Percentiles rank a stretch among this genome's conserved stretches.
phyloP scores from a whole-genome alignment of 2,113 vertebrate species.

The Heptranchias perlo region DNA sequence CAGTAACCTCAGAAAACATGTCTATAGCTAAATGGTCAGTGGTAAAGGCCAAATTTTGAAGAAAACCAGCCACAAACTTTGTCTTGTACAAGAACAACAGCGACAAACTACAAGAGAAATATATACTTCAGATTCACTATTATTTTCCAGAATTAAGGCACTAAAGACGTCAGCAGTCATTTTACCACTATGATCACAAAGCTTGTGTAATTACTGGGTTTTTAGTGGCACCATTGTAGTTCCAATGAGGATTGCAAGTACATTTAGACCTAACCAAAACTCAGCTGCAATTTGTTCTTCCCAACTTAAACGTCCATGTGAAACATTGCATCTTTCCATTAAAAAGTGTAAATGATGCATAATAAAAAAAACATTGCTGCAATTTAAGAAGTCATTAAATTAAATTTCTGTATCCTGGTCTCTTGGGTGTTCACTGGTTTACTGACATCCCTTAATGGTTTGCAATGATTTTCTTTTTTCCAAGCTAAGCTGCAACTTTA shows the following conservation, averaged over 20 bases:
- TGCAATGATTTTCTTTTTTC: not conserved
- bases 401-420: not conserved
- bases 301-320: not conserved
- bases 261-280: not conserved
- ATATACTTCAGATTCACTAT: not conserved
- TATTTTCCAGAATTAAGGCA: not conserved
- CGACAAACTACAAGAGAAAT: not conserved
- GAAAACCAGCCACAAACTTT: not conserved
- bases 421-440: not conserved
- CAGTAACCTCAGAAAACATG: not conserved
- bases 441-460: not conserved
- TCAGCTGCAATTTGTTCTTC: not conserved
- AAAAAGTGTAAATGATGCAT: not conserved
- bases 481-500: not conserved
- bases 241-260: constrained; percentile 2
- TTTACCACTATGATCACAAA: not conserved
- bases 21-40: not conserved
- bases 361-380: not conserved
- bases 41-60: not conserved
- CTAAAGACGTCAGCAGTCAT: not conserved
- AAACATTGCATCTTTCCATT: not conserved
- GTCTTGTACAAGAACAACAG: not conserved
- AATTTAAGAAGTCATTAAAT: not conserved
- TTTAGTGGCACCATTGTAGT: not conserved
- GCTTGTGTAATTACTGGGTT: not conserved